Conservation (phyloP, 2,113 vertebrate species). For the Scytalopus superciliaris region DNA sequence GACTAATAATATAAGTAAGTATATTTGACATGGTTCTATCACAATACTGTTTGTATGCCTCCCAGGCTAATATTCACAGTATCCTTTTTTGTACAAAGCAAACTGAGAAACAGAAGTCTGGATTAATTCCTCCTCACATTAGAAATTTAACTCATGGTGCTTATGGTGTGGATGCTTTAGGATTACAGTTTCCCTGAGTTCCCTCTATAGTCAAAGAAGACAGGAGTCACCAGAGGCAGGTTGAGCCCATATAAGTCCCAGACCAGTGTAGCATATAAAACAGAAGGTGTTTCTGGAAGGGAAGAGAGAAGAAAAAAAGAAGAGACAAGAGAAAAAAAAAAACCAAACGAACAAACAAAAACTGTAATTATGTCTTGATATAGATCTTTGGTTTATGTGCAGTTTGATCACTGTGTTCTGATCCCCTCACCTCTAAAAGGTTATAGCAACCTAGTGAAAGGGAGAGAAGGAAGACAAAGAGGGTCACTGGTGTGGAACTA, state of each 20-base stretch:
- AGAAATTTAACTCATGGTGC: not conserved
- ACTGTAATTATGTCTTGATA: not conserved
- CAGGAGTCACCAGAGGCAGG: not conserved
- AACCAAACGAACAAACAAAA: too few relatives aligned
- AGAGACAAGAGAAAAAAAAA: not conserved
- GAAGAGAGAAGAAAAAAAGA: not conserved
- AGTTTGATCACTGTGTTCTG: not conserved
- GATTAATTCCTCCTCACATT: not conserved
- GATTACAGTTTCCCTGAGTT: not conserved
- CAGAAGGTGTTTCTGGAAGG: not conserved
- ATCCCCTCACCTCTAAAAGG: not conserved
- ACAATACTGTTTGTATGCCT: not conserved
- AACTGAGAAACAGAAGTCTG: not conserved
- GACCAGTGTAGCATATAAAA: not conserved
- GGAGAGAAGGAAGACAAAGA: not conserved
- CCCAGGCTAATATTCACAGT: not conserved
- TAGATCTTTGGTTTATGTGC: not conserved
- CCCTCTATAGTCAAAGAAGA: not conserved
- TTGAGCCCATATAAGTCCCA: not conserved
- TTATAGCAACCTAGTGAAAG: not conserved
- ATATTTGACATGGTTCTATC: not conserved
- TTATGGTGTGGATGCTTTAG: not conserved
- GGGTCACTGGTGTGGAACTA: not conserved
- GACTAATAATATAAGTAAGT: not conserved
- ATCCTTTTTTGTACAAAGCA: not conserved